These are phyloP conservation scores for Pinctada fucata DNA, from an alignment of 2,888 invertebrate genomes.

Conservation along the genomic window DNA sequence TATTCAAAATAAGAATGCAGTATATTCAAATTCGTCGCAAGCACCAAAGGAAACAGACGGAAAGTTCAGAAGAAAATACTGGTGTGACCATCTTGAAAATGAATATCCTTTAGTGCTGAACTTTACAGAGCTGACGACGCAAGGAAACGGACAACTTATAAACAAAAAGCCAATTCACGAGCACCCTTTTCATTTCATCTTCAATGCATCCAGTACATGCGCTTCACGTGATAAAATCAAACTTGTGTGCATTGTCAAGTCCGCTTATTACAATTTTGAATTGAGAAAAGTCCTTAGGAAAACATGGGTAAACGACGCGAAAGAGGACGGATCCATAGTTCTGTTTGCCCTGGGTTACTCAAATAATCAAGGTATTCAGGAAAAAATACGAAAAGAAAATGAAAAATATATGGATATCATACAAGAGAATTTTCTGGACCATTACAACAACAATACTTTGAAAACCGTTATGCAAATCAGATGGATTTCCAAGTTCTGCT, in stretches of 20 bases:
- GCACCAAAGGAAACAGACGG: too few species aligned
- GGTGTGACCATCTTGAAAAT: neutral
- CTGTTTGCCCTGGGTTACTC: slow-evolving; percentile 22
- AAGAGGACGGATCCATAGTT: neutral
- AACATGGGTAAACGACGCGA: slow-evolving; percentile 21
- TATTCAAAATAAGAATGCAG: too few species aligned
- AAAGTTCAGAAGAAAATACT: neutral
- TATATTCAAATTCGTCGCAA: too few species aligned
- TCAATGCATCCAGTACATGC: neutral
- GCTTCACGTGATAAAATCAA: neutral
- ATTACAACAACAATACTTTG: slow-evolving; percentile 28
- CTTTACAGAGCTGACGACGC: neutral
- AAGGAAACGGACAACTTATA: neutral
- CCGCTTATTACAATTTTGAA: neutral
- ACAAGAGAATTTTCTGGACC: slow-evolving; percentile 36
- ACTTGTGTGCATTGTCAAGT: neutral
- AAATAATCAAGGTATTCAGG: slow-evolving; percentile 7
- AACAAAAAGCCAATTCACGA: neutral
- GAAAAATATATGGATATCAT: slow-evolving; percentile 24
- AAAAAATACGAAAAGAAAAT: slow-evolving; percentile 15
- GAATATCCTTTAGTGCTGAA: neutral
- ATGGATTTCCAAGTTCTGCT: slow-evolving; percentile 24
- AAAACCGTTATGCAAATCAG: slow-evolving; percentile 36
- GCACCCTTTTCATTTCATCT: neutral
- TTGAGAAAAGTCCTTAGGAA: slow-evolving; percentile 9